Evolutionary conservation across 2,113 vertebrate species (phyloP).

Genomic region (Corapipo altera): DNA sequence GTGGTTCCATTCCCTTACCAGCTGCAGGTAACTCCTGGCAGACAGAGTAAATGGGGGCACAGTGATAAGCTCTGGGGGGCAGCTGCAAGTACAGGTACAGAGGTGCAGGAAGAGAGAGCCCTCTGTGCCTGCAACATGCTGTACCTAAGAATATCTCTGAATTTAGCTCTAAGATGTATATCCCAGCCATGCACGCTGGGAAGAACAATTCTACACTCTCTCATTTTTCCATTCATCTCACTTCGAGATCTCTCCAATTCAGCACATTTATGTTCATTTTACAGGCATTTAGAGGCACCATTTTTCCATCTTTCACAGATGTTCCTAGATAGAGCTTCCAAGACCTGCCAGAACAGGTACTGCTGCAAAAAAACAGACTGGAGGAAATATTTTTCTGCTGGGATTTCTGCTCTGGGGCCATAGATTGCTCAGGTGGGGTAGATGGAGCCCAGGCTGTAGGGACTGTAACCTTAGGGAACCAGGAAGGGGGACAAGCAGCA

Average conservation of each 20-base stretch:
- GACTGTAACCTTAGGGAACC: neutral
- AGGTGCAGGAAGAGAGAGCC: neutral
- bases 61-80: neutral
- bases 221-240: neutral
- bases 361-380: neutral
- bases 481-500: neutral
- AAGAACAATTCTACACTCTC: neutral
- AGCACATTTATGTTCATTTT: neutral
- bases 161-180: neutral
- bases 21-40: neutral
- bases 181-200: neutral
- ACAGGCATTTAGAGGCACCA: neutral
- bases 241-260: neutral
- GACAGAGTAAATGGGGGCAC: neutral
- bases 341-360: neutral
- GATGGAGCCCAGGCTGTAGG: neutral
- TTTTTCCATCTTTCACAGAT: neutral
- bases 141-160: constrained; percentile 1
- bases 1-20: neutral
- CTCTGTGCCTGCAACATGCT: neutral
- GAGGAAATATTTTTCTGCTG: neutral
- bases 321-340: neutral
- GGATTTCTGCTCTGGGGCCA: neutral
- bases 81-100: neutral
- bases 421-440: neutral